Evolutionary conservation across 2,797 vertebrate species (phyloP).

Genomic region (Poeciliopsis presidionis): DNA sequence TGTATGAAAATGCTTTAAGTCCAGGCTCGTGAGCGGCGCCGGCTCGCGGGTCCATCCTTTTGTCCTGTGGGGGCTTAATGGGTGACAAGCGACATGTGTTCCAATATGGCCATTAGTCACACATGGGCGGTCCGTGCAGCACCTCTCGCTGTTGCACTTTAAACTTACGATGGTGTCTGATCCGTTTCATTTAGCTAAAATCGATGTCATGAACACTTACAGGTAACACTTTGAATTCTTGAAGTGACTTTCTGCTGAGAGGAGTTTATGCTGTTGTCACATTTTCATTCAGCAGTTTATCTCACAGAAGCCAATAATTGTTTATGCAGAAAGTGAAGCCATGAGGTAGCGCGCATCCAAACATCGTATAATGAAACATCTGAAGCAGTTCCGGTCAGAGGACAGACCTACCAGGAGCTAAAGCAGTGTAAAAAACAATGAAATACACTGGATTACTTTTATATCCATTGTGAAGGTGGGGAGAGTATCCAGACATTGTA

Average conservation of each 20-base stretch:
- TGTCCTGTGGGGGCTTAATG: conserved; percentile 72
- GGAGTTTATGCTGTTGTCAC: neutral
- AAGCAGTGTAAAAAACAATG: neutral
- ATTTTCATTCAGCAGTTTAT: neutral
- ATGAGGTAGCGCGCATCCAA: neutral
- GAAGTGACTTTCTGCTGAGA: neutral
- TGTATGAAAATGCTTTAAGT: conserved; percentile 82
- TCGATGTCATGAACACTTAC: neutral
- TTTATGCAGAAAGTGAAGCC: neutral
- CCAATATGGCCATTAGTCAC: conserved; percentile 72
- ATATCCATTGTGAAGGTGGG: neutral
- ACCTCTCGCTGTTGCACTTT: conserved; percentile 52
- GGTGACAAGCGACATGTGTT: conserved; percentile 73
- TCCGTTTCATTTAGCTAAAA: neutral
- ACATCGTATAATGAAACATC: neutral
- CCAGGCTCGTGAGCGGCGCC: conserved; percentile 72
- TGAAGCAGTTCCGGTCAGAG: neutral
- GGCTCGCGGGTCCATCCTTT: conserved; percentile 70
- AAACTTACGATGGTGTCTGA: conserved; percentile 17
- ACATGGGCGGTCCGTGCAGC: conserved; percentile 56
- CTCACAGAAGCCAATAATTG: neutral
- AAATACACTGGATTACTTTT: neutral
- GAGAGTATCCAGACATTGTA: too few relatives aligned
- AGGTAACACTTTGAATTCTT: neutral
- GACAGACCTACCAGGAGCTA: neutral